Conservation (phyloP, 2,113 vertebrate genomes). For the Sorex fumeus region DNA sequence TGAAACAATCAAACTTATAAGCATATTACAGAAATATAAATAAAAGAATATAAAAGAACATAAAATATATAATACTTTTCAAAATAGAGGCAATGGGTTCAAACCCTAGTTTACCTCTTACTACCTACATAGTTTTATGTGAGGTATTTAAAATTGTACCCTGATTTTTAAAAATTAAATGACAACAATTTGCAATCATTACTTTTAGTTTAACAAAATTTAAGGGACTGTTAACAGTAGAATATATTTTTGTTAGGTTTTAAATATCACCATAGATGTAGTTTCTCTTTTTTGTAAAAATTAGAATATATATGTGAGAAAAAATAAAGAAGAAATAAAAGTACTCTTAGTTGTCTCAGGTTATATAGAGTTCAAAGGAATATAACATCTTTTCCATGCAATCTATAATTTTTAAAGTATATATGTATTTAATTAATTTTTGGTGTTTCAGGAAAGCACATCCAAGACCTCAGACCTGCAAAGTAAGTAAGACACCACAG, state of each 20-base stretch:
- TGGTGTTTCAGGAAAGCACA: too few relatives aligned
- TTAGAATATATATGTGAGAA: background rate
- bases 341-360: background rate
- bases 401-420: too few relatives aligned
- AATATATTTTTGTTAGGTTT: background rate
- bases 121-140: background rate
- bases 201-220: background rate
- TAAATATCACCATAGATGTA: background rate
- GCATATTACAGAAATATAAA: background rate
- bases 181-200: background rate
- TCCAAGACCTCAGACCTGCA: too few relatives aligned
- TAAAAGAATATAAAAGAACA: too few relatives aligned
- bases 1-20: constrained; percentile 4
- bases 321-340: background rate
- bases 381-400: background rate
- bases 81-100: background rate
- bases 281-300: too few relatives aligned
- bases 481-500: too few relatives aligned
- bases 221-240: background rate
- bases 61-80: background rate
- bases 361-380: background rate
- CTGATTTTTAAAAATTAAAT: background rate
- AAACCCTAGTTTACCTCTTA: background rate
- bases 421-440: too few relatives aligned
- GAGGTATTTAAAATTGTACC: background rate